Evolutionary conservation across 2,797 vertebrate species (phyloP), one percentile per base, ranked within the genome.

Genomic region (Manis pentadactyla): DNA sequence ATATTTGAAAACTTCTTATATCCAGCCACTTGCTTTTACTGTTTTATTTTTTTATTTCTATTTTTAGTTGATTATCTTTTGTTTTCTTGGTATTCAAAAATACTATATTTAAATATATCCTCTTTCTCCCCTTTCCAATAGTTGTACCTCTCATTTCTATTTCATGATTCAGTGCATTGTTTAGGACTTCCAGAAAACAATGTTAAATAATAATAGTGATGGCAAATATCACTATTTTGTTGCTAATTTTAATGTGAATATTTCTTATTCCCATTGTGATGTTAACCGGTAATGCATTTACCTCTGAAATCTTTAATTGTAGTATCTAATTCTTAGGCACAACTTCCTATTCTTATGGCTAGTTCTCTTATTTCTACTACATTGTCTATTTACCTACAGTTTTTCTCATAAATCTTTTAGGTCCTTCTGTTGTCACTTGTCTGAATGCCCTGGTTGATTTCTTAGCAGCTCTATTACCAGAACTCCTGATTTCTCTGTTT

Each of bases 1-100:
- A 75, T 86, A 84, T 68, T 77, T 73, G 55, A 95, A 42, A 63
- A 78, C 69, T 87, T 87, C 46, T 83, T 84, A 71, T 49, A 87
- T 66, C 25, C 11, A 75, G 10, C 25, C 14, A 85, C 19, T 73
- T 90, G n/a, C 8, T 64, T 90, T 77, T 71, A 92, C 25, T 83
- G 3, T 74, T 25, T 85, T 74, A 61, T n/a, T 63, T 37, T 17
- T 90, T 42, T 59, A 81, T 69, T 79, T 78, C 15, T 59, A 78
- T 86, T 78, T 57, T 59, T 29, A 6, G 13, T 73, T 34, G 29
- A 87, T 59, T 51, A 46, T 17, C 13, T 87, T 71, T 69, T 77
- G 14, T 37, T 83, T 74, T 81, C 23, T 74, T 46, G 12, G n/a
- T 90, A 75, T 75, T n/a, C 3, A 18, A 79, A 14, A 81, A 61